phyloP scores from a whole-genome alignment of 2,113 vertebrate species.

The Urocitellus parryii region DNA sequence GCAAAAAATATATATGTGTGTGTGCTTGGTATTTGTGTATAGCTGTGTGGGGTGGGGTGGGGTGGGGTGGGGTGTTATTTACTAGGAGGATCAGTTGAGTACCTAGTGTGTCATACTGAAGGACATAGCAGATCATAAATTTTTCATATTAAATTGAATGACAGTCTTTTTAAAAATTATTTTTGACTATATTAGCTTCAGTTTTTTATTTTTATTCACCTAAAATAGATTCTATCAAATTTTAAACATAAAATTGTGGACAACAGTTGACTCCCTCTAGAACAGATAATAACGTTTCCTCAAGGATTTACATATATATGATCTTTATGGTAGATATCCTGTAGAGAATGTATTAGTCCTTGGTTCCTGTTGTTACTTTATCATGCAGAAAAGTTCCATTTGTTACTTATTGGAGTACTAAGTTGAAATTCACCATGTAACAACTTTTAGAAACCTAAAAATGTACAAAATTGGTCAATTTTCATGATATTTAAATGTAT shows the following conservation, averaged over 20 bases:
- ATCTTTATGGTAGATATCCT: constrained; percentile 64
- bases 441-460: constrained; percentile 18
- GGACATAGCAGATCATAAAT: neutral
- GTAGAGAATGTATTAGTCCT: constrained; percentile 59
- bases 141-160: constrained; percentile 28
- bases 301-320: constrained; percentile 66
- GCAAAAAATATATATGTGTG: neutral
- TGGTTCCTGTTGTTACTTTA: constrained; percentile 54
- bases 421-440: constrained; percentile 24
- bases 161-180: constrained; percentile 6
- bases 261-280: constrained; percentile 16
- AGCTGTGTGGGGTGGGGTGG: neutral
- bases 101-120: neutral
- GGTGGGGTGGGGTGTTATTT: neutral
- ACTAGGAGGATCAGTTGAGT: neutral
- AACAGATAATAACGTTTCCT: constrained; percentile 36
- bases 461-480: constrained; percentile 51
- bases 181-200: neutral
- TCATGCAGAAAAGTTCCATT: constrained; percentile 57
- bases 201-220: constrained; percentile 43
- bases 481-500: constrained; percentile 69
- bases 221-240: constrained; percentile 47
- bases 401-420: constrained; percentile 57
- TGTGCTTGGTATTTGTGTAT: neutral
- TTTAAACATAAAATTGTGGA: constrained; percentile 55